Evolutionary conservation across 2,888 invertebrate species (phyloP).

Genomic region (Lottia scabra): DNA sequence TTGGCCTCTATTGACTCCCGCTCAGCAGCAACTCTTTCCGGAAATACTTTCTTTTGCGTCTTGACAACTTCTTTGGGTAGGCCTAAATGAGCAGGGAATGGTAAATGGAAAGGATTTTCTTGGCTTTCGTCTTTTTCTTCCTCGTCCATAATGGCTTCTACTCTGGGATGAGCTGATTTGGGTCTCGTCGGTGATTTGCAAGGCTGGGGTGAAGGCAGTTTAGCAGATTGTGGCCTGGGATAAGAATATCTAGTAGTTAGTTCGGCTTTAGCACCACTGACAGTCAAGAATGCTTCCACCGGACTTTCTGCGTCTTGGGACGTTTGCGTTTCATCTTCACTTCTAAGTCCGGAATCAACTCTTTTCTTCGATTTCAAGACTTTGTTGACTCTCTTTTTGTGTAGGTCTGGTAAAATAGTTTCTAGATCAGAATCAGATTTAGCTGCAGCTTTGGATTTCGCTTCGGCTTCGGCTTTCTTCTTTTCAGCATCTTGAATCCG

Average conservation of each 20-base stretch:
- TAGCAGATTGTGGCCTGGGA: constrained; percentile 42
- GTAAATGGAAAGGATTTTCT: constrained; percentile 43
- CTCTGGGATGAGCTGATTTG: constrained; percentile 32
- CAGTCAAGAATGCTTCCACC: constrained; percentile 3
- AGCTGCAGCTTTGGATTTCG: constrained; percentile 37
- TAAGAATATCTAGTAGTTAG: constrained; percentile 19
- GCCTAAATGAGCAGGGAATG: constrained; percentile 50
- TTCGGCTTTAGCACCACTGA: constrained; percentile 13
- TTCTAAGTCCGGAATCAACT: constrained; percentile 46
- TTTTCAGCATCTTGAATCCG: constrained; percentile 42
- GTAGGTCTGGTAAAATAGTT: constrained; percentile 50
- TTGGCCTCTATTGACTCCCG: constrained; percentile 30
- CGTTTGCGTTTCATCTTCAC: background rate
- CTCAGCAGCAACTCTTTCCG: constrained; percentile 26
- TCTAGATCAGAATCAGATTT: constrained; percentile 58
- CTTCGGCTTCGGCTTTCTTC: constrained; percentile 39
- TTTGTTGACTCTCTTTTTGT: constrained; percentile 48
- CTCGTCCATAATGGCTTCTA: constrained; percentile 41
- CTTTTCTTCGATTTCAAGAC: constrained; percentile 44
- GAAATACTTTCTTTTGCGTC: constrained; percentile 49
- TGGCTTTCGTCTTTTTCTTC: constrained; percentile 25
- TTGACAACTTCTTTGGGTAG: constrained; percentile 45
- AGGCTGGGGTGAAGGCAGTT: constrained; percentile 31
- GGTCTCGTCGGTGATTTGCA: constrained; percentile 51
- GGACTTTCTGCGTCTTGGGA: background rate